These are phyloP conservation scores for Abrostola triplasia DNA, from an alignment of 2,888 invertebrate species.

Conservation along the genomic window DNA sequence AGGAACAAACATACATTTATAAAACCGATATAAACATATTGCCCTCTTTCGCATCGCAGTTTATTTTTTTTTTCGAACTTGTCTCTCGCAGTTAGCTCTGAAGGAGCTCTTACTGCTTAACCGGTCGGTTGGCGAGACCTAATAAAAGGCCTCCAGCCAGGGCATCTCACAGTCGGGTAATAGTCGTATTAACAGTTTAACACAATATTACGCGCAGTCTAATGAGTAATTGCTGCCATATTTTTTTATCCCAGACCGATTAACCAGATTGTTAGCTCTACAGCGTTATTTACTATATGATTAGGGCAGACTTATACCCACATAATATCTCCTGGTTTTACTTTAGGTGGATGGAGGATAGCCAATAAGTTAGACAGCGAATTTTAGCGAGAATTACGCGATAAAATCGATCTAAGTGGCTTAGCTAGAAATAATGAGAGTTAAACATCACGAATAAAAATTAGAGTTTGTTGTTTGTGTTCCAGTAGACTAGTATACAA, in stretches of 20 bases:
- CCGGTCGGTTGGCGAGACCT: no score
- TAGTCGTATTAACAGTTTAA: constrained; percentile 12
- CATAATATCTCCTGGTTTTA: constrained; percentile 36
- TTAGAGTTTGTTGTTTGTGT: no score
- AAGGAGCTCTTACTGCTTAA: no score
- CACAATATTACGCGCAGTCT: constrained; percentile 18
- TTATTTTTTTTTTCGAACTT: no score
- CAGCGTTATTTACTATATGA: constrained; percentile 41
- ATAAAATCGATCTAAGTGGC: constrained; percentile 2
- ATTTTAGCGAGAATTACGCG: constrained; percentile 14
- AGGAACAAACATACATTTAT: no score
- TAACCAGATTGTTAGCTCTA: constrained; percentile 30
- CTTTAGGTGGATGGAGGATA: constrained; percentile 9
- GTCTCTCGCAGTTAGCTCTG: no score
- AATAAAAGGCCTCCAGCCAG: no score
- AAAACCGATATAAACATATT: no score
- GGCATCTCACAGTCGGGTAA: no score
- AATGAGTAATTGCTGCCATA: constrained; percentile 24
- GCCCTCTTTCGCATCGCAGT: no score
- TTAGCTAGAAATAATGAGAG: not conserved
- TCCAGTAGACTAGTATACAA: no score
- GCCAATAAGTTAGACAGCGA: constrained; percentile 13
- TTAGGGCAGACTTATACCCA: constrained; percentile 44
- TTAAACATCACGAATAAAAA: no score
- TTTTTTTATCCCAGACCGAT: constrained; percentile 32